Conservation (phyloP, 2,113 vertebrate genomes). For the Myrmophylax atrothorax region DNA sequence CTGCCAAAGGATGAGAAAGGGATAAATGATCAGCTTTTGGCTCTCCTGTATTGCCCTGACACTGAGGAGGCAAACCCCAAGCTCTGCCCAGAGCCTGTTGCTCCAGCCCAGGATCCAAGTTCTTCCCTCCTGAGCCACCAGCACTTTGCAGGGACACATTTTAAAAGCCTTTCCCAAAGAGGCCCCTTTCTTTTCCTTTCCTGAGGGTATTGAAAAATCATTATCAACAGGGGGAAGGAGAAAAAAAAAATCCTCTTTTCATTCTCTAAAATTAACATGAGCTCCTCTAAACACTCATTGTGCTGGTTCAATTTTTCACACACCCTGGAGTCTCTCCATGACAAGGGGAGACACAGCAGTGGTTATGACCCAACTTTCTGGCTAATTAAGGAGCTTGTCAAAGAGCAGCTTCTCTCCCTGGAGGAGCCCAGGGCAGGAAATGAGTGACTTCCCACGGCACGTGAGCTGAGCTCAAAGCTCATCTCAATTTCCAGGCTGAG, state of each 20-base stretch:
- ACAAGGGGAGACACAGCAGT: slow-evolving; percentile 16
- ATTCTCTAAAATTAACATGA: not conserved
- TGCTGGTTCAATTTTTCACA: not conserved
- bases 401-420: not conserved
- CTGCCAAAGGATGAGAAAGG: not conserved
- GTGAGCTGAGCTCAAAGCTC: not conserved
- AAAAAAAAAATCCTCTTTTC: not conserved
- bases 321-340: not conserved
- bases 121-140: not conserved
- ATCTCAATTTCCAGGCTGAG: not conserved
- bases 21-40: not conserved
- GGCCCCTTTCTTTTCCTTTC: not conserved
- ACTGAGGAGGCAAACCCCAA: not conserved
- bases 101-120: not conserved
- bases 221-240: not conserved
- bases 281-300: not conserved
- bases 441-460: not conserved
- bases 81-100: not conserved
- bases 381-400: slow-evolving; percentile 25
- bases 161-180: not conserved
- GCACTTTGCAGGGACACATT: not conserved
- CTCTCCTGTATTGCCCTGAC: not conserved
- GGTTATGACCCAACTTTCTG: slow-evolving; percentile 36
- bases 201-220: not conserved
- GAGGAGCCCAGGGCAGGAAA: slow-evolving; percentile 10